These are phyloP conservation scores for Montipora efflorescens DNA, from an alignment of 64 coral and sea anemone genomes.

Conservation along the genomic window DNA sequence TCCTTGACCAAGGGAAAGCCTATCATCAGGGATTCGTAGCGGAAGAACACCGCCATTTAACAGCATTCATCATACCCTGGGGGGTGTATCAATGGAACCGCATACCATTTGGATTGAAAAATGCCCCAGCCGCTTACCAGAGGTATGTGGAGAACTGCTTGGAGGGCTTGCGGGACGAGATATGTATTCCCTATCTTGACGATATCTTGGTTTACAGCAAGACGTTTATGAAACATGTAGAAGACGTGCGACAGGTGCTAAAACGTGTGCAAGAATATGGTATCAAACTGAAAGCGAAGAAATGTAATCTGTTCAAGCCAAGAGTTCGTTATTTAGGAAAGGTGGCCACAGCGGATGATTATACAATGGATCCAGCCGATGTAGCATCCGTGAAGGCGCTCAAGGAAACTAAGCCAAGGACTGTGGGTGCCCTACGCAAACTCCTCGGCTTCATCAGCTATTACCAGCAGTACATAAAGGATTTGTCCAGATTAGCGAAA, in stretches of 20 bases:
- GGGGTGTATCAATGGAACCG: slow-evolving; percentile 45
- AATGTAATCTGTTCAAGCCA: not conserved
- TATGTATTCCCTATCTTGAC: not conserved
- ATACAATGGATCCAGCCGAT: not conserved
- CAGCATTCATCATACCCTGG: not conserved
- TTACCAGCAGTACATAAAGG: not conserved
- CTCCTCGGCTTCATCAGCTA: not conserved
- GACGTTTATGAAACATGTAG: not conserved
- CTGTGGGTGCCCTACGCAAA: not conserved
- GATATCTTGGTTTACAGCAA: not conserved
- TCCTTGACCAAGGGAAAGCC: not conserved
- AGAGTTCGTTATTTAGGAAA: not conserved
- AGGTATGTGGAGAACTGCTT: slow-evolving; percentile 41
- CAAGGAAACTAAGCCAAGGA: not conserved
- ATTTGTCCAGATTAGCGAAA: no score
- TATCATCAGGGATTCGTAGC: slow-evolving; percentile 13
- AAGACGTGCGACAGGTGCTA: not conserved
- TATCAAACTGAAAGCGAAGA: not conserved
- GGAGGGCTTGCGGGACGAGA: not conserved
- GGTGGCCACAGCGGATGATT: not conserved
- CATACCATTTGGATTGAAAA: slow-evolving; percentile 32
- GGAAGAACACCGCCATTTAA: slow-evolving; percentile 23
- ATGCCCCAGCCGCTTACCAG: slow-evolving; percentile 24
- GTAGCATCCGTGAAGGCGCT: not conserved
- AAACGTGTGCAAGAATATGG: not conserved